A percentile compares a stretch with the other conserved stretches of the same genome.
phyloP scores from a whole-genome alignment of 2,888 invertebrate genomes.

The Pandemis heparana region DNA sequence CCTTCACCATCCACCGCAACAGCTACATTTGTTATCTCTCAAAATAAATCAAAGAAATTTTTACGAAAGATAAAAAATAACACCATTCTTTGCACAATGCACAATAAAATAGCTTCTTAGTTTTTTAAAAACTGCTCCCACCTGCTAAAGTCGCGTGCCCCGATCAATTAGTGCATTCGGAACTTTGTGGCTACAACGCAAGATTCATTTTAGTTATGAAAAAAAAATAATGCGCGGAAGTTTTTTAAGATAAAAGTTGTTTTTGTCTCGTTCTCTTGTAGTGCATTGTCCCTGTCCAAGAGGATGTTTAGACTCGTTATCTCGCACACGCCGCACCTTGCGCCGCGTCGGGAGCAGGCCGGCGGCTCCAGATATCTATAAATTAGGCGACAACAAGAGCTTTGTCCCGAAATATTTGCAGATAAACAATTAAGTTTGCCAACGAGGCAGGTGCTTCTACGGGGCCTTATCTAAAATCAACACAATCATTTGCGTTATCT shows the following conservation, averaged over 20 bases:
- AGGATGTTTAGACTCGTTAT: constrained; percentile 83
- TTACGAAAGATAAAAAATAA: constrained; percentile 56
- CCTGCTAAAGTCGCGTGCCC: constrained; percentile 84
- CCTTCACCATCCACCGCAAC: constrained; percentile 13
- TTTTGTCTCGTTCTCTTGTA: constrained; percentile 67
- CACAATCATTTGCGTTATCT: constrained; percentile 53
- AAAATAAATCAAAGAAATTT: constrained; percentile 51
- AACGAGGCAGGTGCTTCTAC: constrained; percentile 69
- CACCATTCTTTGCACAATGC: constrained; percentile 70
- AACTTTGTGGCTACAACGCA: constrained; percentile 48
- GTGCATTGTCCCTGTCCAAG: constrained; percentile 71
- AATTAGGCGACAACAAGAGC: constrained; percentile 74
- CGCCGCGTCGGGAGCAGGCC: constrained; percentile 62
- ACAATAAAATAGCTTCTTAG: constrained; percentile 73
- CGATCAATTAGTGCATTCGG: constrained; percentile 40
- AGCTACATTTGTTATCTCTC: constrained; percentile 42
- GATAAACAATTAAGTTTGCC: constrained; percentile 72
- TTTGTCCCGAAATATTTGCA: constrained; percentile 73
- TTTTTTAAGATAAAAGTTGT: constrained; percentile 74
- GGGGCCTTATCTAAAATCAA: constrained; percentile 73
- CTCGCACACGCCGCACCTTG: constrained; percentile 83
- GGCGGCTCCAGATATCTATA: constrained; percentile 68
- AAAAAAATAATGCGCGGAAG: constrained; percentile 50
- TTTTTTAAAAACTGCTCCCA: constrained; percentile 80
- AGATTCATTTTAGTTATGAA: constrained; percentile 45